Conservation (phyloP, 2,113 vertebrate species). For the Engystomops pustulosus region DNA sequence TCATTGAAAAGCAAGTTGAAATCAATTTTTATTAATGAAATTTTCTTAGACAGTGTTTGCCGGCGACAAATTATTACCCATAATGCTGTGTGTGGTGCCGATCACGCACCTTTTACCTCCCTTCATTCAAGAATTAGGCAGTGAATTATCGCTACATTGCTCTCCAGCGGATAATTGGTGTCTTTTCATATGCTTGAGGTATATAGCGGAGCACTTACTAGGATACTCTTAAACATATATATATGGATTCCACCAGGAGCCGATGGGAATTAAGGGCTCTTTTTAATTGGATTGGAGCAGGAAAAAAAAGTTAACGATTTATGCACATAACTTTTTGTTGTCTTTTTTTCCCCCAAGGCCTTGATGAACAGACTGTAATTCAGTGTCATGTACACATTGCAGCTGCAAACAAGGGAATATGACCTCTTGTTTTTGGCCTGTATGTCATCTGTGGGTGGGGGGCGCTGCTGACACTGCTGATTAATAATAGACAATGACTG, state of each 20-base stretch:
- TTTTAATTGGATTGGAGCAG: not conserved
- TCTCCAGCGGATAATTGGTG: conserved; percentile 48
- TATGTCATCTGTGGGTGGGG: too few relatives aligned
- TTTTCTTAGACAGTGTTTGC: conserved; percentile 70
- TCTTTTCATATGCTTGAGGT: conserved; percentile 55
- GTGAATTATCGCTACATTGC: conserved; percentile 43
- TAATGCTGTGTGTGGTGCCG: not conserved
- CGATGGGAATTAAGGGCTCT: conserved; percentile 26
- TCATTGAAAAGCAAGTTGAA: conserved; percentile 78
- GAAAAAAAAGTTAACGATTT: conserved; percentile 5
- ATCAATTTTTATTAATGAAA: conserved; percentile 85
- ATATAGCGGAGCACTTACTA: conserved; percentile 47
- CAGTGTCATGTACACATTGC: too few relatives aligned
- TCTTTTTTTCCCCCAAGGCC: conserved; percentile 12
- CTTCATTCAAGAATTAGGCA: conserved; percentile 41
- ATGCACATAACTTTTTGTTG: conserved; percentile 19
- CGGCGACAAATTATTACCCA: conserved; percentile 53
- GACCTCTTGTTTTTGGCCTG: too few relatives aligned
- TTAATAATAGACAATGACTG: too few relatives aligned
- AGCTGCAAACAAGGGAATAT: too few relatives aligned
- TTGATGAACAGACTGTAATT: too few relatives aligned
- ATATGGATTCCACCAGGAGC: conserved; percentile 30
- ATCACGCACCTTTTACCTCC: not conserved
- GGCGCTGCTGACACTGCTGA: too few relatives aligned
- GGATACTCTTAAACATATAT: conserved; percentile 55